Conservation (phyloP, 2,888 invertebrate species). For the Mycalesis mineus region DNA sequence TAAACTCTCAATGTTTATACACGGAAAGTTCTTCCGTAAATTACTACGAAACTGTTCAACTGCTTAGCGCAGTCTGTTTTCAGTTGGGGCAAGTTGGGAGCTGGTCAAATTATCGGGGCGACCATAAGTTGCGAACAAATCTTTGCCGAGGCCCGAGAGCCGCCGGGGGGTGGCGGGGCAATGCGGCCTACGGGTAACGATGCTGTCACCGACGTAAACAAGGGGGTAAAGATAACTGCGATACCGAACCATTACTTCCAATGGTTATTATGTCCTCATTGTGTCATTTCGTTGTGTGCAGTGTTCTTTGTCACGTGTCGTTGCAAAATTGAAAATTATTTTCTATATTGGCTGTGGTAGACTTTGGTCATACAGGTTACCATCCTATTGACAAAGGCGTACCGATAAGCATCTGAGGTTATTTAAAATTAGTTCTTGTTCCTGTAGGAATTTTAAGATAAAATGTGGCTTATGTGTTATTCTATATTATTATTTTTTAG, state of each 20-base stretch:
- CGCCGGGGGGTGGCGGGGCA: not conserved
- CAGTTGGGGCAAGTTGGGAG: not conserved
- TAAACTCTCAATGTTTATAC: not conserved
- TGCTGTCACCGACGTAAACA: not conserved
- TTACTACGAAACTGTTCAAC: not conserved
- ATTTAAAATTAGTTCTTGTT: too few relatives aligned
- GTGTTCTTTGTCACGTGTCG: too few relatives aligned
- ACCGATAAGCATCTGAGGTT: too few relatives aligned
- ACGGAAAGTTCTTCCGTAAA: not conserved
- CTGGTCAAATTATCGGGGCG: constrained; percentile 5
- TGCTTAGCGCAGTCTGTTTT: not conserved
- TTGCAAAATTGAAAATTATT: too few relatives aligned
- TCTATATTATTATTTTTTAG: too few relatives aligned
- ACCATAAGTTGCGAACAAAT: constrained; percentile 12
- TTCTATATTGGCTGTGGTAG: too few relatives aligned
- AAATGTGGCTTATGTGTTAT: too few relatives aligned
- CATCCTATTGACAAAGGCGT: too few relatives aligned
- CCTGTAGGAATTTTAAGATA: too few relatives aligned
- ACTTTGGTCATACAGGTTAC: too few relatives aligned
- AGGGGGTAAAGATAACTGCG: not conserved
- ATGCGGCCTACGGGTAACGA: not conserved
- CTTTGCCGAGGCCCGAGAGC: not conserved
- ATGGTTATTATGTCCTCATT: too few relatives aligned
- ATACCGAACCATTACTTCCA: not conserved
- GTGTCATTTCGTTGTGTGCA: too few relatives aligned